Conservation (phyloP, 2,113 vertebrate genomes). For the Sterna hirundo region DNA sequence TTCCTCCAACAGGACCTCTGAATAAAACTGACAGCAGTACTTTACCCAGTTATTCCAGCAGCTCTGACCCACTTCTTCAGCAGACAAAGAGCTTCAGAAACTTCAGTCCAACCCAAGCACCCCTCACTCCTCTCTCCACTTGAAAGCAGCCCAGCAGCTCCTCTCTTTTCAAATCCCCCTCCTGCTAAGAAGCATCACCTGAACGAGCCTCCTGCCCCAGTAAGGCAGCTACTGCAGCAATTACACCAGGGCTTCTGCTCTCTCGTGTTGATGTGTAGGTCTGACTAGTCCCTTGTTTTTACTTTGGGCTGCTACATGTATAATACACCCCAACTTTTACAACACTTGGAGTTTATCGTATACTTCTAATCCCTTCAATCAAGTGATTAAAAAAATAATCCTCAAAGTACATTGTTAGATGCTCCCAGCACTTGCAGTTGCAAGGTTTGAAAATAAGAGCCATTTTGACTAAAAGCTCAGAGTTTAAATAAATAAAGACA, state of each 20-base stretch:
- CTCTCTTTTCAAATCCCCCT: background rate
- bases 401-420: background rate
- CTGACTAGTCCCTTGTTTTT: background rate
- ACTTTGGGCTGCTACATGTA: background rate
- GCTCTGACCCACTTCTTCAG: background rate
- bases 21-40: fast-evolving
- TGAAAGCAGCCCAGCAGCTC: background rate
- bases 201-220: background rate
- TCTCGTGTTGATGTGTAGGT: background rate
- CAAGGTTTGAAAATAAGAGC: background rate
- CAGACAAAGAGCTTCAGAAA: background rate
- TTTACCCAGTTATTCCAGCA: background rate
- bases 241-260: background rate
- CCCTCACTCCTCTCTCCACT: background rate
- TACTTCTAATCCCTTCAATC: background rate
- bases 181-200: background rate
- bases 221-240: background rate
- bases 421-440: background rate
- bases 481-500: background rate
- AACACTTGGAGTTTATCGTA: background rate
- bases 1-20: background rate
- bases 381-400: background rate
- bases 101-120: background rate
- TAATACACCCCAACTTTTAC: background rate
- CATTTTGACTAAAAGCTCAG: background rate